Evolutionary conservation across 2,113 vertebrate species (phyloP), one percentile per base, ranked within the genome.

Genomic region (Oncorhynchus nerka): DNA sequence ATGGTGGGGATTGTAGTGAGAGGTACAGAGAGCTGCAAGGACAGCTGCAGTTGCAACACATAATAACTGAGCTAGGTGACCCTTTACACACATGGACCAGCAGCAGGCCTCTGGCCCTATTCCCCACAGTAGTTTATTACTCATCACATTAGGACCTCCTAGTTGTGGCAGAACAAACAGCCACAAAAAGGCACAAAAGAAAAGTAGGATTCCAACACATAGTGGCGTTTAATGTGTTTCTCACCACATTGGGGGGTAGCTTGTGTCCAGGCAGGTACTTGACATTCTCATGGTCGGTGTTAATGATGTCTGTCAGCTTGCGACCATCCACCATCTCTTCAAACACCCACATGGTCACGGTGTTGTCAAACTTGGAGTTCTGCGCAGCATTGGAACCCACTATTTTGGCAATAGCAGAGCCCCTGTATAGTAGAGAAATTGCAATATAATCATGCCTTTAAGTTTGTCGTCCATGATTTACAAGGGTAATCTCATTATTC

Each of bases 291-390:
- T 98, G 97, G 67, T 97, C 93, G 0, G 92, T 93, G 92, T 99
- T 99, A 88, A 99, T 99, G 85, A 99, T 96, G 69, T 99, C 97
- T 0, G 96, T 96, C 85, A 99, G 94, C 39, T 95, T 96, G 80
- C 91, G 93, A 34, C 96, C 96, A 0, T 91, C 89, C 49, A 98
- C 87, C 59, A 86, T 94, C 93, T 99, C 98, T 90, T 99, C 95
- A 89, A 97, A 97, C 86, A 99, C 97, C 98, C 98, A 99, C 96
- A 99, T 99, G 69, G 87, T 94, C 32, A 99, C 96, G 2, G 77
- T 88, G 11, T 34, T 90, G 92, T 98, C 93, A 75, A 99, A 99
- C 75, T 83, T 87, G 73, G 93, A 39, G 84, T 95, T 94, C 66
- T 84, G 83, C 1, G 89, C 95, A 5, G 94, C 91, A 57, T 98